phyloP scores from a whole-genome alignment of 2,113 vertebrate genomes.

The Octodon degus region DNA sequence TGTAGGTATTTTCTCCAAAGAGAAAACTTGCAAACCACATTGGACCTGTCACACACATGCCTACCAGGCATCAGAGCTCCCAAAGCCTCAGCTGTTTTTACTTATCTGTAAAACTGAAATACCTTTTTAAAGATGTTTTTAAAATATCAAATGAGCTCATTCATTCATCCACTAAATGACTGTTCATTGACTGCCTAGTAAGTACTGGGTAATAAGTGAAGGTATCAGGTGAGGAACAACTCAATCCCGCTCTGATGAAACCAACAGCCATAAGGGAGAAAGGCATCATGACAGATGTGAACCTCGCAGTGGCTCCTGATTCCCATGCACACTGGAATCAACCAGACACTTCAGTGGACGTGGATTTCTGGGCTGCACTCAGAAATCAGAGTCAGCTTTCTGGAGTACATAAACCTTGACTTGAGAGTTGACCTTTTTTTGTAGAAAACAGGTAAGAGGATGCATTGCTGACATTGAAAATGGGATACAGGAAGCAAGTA shows the following conservation, averaged over 20 bases:
- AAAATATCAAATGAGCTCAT: neutral
- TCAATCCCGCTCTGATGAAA: neutral
- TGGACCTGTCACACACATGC: neutral
- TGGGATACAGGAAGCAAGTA: neutral
- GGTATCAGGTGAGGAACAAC: neutral
- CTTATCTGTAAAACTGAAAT: neutral
- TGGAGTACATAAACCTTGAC: neutral
- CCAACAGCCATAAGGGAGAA: neutral
- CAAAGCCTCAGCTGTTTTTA: neutral
- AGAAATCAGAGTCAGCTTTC: neutral
- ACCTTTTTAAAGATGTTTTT: neutral
- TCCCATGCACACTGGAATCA: rapidly evolving
- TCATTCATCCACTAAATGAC: neutral
- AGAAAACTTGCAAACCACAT: neutral
- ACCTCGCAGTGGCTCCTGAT: neutral
- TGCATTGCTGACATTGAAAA: neutral
- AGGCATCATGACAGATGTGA: neutral
- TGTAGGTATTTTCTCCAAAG: slow-evolving; percentile 24
- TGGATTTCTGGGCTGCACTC: neutral
- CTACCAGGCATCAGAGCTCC: neutral
- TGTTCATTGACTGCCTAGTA: neutral
- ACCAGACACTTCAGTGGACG: neutral
- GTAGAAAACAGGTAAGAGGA: neutral
- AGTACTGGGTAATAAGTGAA: neutral
- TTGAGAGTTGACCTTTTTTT: neutral